Percentiles rank a stretch among this genome's conserved stretches.
phyloP scores from a whole-genome alignment of 2,888 invertebrate species.

The Meloe dianella region DNA sequence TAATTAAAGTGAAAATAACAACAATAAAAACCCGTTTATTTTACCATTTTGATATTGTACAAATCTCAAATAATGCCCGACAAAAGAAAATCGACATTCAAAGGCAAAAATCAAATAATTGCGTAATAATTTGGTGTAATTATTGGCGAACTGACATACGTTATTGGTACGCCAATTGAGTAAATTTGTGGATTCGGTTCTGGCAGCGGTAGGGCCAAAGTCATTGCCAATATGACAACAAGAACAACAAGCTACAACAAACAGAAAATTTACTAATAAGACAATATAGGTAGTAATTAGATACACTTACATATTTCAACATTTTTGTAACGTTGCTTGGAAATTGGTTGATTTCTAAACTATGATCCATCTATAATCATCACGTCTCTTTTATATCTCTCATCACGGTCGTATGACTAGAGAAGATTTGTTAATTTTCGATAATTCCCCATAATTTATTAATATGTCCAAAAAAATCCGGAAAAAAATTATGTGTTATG shows the following conservation, averaged over 20 bases:
- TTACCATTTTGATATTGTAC: not conserved
- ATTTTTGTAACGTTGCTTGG: not conserved
- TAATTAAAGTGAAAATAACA: not conserved
- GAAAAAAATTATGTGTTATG: not conserved
- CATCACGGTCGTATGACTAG: not conserved
- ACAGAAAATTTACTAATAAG: not conserved
- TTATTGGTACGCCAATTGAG: not conserved
- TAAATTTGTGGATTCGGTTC: slow-evolving; percentile 4
- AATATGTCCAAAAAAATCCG: not conserved
- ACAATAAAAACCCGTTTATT: not conserved
- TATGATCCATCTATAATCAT: not conserved
- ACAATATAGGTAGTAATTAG: not conserved
- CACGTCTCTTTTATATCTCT: not conserved
- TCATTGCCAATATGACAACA: not conserved
- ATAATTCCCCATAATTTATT: not conserved
- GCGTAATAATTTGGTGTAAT: not conserved
- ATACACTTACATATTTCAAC: slow-evolving; percentile 12
- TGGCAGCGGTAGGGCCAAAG: slow-evolving; percentile 1
- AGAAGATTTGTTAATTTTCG: not conserved
- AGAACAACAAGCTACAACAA: not conserved
- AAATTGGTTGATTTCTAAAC: not conserved
- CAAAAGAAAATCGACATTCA: not conserved
- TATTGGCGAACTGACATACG: not conserved
- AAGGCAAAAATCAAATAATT: not conserved
- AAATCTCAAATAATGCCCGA: not conserved